Evolutionary conservation across 1,140 invertebrate species (phyloP).

Genomic region (Pteromalus puparum): DNA sequence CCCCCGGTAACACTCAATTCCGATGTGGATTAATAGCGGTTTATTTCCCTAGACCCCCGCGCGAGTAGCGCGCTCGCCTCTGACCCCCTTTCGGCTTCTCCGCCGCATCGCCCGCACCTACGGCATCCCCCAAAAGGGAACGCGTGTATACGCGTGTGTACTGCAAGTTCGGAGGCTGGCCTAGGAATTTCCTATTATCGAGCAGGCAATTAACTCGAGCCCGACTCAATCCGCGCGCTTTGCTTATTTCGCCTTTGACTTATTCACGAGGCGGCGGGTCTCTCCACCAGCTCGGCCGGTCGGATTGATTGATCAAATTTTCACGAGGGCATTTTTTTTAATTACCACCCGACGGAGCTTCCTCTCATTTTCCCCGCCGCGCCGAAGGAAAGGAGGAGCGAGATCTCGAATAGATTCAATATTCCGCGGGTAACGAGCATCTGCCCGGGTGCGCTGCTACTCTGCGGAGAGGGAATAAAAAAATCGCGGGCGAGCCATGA

Average conservation of each 20-base stretch:
- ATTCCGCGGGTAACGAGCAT: not conserved
- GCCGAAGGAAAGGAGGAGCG: not conserved
- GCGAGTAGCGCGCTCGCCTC: constrained; percentile 45
- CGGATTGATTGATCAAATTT: constrained; percentile 2
- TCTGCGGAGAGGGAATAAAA: not conserved
- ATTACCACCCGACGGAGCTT: not conserved
- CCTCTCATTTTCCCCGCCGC: not conserved
- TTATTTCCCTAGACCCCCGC: constrained; percentile 60
- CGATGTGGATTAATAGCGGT: constrained; percentile 75
- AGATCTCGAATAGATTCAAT: not conserved
- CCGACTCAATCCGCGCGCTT: not conserved
- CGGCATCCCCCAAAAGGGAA: constrained; percentile 57
- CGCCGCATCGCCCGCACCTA: too few species aligned
- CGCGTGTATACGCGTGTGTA: constrained; percentile 44
- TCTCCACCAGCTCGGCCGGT: not conserved
- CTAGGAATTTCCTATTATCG: constrained; percentile 66
- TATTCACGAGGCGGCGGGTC: not conserved
- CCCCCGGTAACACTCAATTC: constrained; percentile 75
- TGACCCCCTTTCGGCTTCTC: constrained; percentile 21
- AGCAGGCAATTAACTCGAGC: constrained; percentile 59
- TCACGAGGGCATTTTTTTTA: constrained; percentile 5
- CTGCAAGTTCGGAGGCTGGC: constrained; percentile 43
- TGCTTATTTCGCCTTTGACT: not conserved
- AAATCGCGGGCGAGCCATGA: constrained; percentile 63
- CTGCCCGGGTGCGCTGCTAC: not conserved